Conservation (phyloP, 1,140 invertebrate species). For the Dreissena rostriformis region DNA sequence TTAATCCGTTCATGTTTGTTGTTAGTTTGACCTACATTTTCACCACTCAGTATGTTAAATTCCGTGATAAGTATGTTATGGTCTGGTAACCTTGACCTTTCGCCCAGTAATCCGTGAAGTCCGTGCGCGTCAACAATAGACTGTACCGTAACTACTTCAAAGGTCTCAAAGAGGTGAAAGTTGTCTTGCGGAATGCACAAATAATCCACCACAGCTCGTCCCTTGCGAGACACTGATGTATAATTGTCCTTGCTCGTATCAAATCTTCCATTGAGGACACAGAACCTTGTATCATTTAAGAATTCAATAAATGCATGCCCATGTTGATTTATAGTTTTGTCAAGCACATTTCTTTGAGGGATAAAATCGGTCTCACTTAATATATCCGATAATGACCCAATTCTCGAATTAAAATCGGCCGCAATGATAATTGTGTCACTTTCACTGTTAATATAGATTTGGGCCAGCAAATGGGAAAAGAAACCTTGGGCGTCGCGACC, state of each 20-base stretch:
- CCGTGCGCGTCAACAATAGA: constrained; percentile 16
- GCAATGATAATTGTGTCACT: constrained; percentile 18
- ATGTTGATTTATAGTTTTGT: constrained; percentile 57
- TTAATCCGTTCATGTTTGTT: background rate
- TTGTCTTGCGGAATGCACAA: constrained; percentile 42
- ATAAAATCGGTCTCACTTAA: constrained; percentile 1
- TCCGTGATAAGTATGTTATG: constrained; percentile 13
- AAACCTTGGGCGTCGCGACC: constrained; percentile 51
- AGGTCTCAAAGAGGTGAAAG: constrained; percentile 10
- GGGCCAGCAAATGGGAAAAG: constrained; percentile 36
- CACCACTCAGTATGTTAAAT: background rate
- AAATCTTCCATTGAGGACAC: constrained; percentile 37
- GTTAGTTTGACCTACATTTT: too few relatives aligned
- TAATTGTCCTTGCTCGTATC: background rate
- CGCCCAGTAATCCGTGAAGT: constrained; percentile 41
- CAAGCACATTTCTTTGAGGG: background rate
- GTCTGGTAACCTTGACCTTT: constrained; percentile 38
- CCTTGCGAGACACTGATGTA: constrained; percentile 31
- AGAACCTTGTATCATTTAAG: constrained; percentile 46
- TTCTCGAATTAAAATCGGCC: constrained; percentile 36
- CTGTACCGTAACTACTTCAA: constrained; percentile 2
- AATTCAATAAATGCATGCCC: constrained; percentile 44
- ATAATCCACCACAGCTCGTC: constrained; percentile 51
- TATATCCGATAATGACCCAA: constrained; percentile 25
- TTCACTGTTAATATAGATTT: constrained; percentile 34